Conservation (phyloP, 2,797 vertebrate genomes). For the Enteromius mattozi region DNA sequence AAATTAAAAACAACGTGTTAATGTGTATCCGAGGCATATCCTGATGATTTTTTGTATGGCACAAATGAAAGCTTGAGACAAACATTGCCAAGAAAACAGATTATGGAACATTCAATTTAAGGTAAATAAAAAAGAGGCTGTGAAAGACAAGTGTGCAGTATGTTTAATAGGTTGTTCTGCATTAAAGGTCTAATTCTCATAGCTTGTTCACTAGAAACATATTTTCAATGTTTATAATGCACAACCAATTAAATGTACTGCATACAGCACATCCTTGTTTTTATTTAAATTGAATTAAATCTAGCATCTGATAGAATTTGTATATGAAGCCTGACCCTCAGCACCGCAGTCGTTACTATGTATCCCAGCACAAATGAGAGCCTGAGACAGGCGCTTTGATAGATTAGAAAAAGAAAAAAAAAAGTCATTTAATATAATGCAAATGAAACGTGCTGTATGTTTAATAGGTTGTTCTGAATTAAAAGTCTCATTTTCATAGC, state of each 20-base stretch:
- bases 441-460: background rate
- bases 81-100: background rate
- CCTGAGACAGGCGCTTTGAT: background rate
- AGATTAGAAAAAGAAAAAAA: background rate
- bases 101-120: background rate
- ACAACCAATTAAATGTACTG: background rate
- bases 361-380: slow-evolving; percentile 40
- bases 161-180: background rate
- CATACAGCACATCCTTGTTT: background rate
- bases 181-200: background rate
- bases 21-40: slow-evolving; percentile 25
- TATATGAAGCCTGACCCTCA: background rate
- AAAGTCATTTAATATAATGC: background rate
- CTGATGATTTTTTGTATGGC: slow-evolving; percentile 40
- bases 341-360: background rate
- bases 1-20: background rate
- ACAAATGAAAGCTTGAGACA: slow-evolving; percentile 32
- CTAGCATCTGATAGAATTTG: background rate
- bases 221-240: background rate
- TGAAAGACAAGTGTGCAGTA: background rate
- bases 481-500: background rate
- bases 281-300: background rate
- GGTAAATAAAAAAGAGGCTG: background rate
- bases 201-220: background rate
- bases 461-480: background rate